phyloP scores from a whole-genome alignment of 2,113 vertebrate genomes.

The Pipa parva region DNA sequence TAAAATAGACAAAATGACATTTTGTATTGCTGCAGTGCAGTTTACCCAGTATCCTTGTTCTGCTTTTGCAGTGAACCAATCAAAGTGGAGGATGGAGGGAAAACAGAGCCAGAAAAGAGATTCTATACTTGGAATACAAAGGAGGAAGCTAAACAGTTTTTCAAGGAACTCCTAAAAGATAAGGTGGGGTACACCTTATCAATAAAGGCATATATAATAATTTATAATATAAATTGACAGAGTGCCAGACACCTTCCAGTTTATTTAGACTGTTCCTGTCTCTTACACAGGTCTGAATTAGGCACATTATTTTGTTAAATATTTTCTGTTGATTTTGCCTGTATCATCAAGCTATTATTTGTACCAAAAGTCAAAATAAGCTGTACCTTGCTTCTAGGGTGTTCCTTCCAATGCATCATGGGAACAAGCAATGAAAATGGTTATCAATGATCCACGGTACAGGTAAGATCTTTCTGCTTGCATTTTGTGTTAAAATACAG shows the following conservation, averaged over 20 bases:
- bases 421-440: slow-evolving; percentile 67
- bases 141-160: slow-evolving; percentile 65
- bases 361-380: no score
- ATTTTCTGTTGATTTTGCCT: no score
- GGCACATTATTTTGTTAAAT: no score
- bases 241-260: no score
- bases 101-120: slow-evolving; percentile 48
- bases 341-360: no score
- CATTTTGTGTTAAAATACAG: no score
- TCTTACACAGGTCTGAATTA: no score
- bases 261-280: no score
- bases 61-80: slow-evolving; percentile 39
- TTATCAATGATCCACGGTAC: slow-evolving; percentile 60
- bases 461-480: slow-evolving; percentile 59
- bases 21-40: neutral
- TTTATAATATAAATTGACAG: no score
- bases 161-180: slow-evolving; percentile 65
- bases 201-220: no score
- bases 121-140: slow-evolving; percentile 60
- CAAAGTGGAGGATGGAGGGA: slow-evolving; percentile 53
- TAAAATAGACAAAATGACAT: slow-evolving; percentile 43
- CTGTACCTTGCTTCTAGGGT: slow-evolving; percentile 52
- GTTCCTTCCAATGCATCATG: slow-evolving; percentile 63
- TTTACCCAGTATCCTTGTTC: neutral
- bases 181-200: no score